Base-by-base conservation (phyloP, 2,113 vertebrate species). In the Puffinus mauretanicus region DNA sequence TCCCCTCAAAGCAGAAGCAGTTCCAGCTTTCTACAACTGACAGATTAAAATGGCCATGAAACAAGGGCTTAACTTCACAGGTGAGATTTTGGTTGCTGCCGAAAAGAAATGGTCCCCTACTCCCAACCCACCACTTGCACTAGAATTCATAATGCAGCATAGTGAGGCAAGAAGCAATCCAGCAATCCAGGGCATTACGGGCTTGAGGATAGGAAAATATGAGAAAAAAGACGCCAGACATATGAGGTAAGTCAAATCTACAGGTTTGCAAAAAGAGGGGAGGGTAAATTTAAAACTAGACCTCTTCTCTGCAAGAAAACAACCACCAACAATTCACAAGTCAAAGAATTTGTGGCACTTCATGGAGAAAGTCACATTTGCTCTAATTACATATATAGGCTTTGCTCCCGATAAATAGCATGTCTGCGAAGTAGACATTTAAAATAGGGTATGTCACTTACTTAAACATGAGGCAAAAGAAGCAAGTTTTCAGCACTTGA, bases 121-220 rank as follows among this genome's bases (percentile, higher is more conserved):
- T 76, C 24, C 44, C 58, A 86, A 1, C 2, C 42, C 25, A 77
- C 4, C 11, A 36, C 46, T 65, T 29, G 13, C 30, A 26, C 17
- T 38, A 25, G 6, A 82, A 82, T 52, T 89, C 12, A 44, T 24
- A 67, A 61, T 9, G 21, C 29, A 69, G 51, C 13, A 10, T 0
- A 1, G 17, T 7, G 11, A 87, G 38, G 61, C 69, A 78, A 66
- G 49, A 86, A 87, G 16, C 0, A 0, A 73, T 14, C 20, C 29
- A 79, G 47, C 51, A 76, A 87, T 55, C 11, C 14, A 42, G 29
- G 38, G 36, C 13, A 51, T 2, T 2, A 1, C 11, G 32, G 26
- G 24, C 22, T 65, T 55, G 7, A 44, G 24, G 15, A 52, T 14
- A 5, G 26, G 69, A 66, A 91, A 83, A 61, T 3, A 19, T 67